Conservation (phyloP, 2,888 invertebrate genomes). For the Clusia tigrina region DNA sequence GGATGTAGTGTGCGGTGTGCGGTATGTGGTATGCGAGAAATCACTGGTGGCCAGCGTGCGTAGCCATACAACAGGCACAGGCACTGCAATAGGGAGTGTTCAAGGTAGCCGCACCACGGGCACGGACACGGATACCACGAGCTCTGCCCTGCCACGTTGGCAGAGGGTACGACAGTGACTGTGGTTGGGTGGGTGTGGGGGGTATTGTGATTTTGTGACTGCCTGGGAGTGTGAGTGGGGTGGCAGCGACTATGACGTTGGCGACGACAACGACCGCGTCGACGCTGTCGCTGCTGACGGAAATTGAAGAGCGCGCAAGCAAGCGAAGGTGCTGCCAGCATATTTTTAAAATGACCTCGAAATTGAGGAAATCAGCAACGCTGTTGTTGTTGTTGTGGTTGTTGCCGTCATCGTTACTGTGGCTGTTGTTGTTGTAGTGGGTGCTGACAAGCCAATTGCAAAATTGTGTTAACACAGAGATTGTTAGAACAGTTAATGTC, state of each 20-base stretch:
- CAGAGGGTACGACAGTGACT: no score
- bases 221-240: neutral
- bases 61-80: neutral
- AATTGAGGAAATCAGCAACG: constrained; percentile 36
- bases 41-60: no score
- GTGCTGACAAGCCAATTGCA: constrained; percentile 32
- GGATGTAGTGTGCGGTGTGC: no score
- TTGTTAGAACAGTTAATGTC: constrained; percentile 24
- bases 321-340: constrained; percentile 20
- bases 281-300: neutral
- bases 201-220: no score
- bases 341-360: constrained; percentile 42
- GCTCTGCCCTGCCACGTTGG: no score
- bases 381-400: constrained; percentile 13
- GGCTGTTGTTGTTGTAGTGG: constrained; percentile 22
- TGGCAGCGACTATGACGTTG: neutral
- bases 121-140: no score
- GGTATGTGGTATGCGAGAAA: no score
- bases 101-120: neutral
- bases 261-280: neutral
- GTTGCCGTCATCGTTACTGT: constrained; percentile 22
- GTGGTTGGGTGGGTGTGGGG: no score
- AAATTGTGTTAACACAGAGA: constrained; percentile 22
- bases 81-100: no score
- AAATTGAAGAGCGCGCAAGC: neutral